Evolutionary conservation across 2,888 invertebrate genomes (phyloP).

Genomic region (Crematogaster levior): DNA sequence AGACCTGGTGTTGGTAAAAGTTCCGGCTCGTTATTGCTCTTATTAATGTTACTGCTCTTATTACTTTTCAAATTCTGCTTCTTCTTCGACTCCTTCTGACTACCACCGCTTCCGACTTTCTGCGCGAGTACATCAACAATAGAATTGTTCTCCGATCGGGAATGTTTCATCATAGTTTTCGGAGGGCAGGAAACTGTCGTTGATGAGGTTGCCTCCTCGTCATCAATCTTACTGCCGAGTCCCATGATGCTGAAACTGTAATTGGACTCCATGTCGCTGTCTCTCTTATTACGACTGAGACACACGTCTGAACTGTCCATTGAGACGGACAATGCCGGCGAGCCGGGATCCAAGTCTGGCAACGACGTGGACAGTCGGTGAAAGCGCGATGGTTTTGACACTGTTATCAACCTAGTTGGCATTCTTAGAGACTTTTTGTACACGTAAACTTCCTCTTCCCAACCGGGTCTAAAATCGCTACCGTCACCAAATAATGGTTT

Average conservation of each 20-base stretch:
- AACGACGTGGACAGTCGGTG: conserved; percentile 91
- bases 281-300: conserved; percentile 82
- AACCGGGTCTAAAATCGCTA: conserved; percentile 91
- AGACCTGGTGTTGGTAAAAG: conserved; percentile 90
- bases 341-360: conserved; percentile 92
- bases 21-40: conserved; percentile 87
- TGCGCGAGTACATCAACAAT: conserved; percentile 90
- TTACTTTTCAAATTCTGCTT: conserved; percentile 75
- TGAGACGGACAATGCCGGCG: conserved; percentile 89
- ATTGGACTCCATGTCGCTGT: conserved; percentile 90
- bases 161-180: conserved; percentile 78
- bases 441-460: conserved; percentile 94
- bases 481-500: conserved; percentile 91
- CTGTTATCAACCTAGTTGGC: conserved; percentile 93
- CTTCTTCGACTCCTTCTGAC: conserved; percentile 87
- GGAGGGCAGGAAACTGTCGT: conserved; percentile 89
- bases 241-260: conserved; percentile 87
- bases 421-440: conserved; percentile 94
- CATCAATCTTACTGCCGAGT: conserved; percentile 88
- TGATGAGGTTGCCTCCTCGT: conserved; percentile 89
- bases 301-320: conserved; percentile 86
- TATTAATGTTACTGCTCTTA: conserved; percentile 87
- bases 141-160: conserved; percentile 87
- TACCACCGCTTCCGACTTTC: conserved; percentile 87
- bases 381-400: conserved; percentile 91